Base-by-base conservation (phyloP, 2,113 vertebrate genomes). In the Chaetodon auriga region DNA sequence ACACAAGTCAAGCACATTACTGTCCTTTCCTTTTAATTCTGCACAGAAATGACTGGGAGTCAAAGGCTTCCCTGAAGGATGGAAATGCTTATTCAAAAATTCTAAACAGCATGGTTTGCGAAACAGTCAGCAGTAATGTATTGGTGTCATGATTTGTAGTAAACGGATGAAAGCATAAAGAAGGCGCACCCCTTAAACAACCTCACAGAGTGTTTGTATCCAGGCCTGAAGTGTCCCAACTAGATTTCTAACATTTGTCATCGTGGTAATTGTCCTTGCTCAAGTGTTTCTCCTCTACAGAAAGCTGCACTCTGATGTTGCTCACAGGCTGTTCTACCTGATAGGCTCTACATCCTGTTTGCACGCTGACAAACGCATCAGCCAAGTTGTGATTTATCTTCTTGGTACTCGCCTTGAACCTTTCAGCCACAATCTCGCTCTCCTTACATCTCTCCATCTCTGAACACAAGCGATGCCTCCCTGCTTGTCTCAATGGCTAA, bases 361-460 rank as follows among this genome's bases (percentile, higher is more conserved):
- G 78, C 81, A 43, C 71, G 46, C 78, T 60, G 78, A 87, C 84
- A 85, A 86, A 83, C 48, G 12, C 83, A 73, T 82, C 85, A 79
- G 69, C 80, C 63, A 49, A 68, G 83, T 80, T 87, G 68, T 90
- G 88, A 93, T 90, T 92, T 89, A 92, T 93, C 83, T 78, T 57
- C 91, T 81, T 85, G 87, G 68, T 77, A 78, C 90, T 92, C 75
- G 86, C 91, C 93, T 92, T 93, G 93, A 93, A 92, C 92, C 89
- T 92, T 92, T 84, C 84, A 86, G 55, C 82, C 80, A 81, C 91
- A 83, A 73, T 86, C 75, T 83, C 60, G 25, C 53, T 79, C 77
- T 75, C 81, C 81, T 89, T 80, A 35, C 87, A 81, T 89, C 82
- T 75, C 76, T 87, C 84, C 87, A 81, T 90, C 84, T 90, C 58